Base-by-base conservation (phyloP, 2,113 vertebrate species). In the Chrysochloris asiatica region DNA sequence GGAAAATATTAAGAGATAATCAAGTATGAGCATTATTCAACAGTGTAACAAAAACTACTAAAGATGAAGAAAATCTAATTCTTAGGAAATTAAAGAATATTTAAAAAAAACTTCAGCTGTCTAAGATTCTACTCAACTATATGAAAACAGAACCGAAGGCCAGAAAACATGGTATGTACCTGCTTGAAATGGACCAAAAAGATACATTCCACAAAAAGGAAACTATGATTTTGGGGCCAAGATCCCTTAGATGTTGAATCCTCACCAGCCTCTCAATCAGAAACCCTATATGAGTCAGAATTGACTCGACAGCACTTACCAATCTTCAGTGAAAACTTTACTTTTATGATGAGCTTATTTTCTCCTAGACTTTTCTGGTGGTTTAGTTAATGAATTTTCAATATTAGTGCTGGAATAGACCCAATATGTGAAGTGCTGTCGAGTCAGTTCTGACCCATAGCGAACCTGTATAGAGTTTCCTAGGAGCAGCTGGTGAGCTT, bases 101-200 rank as follows among this genome's bases (percentile, higher is more conserved):
- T n/a, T n/a, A n/a, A 3, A 28, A 17, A 24, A 14, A 0, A 3
- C 0, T 6, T n/a, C 17, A 3, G 54, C 47, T 50, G 9, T 8
- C n/a, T 9, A 8, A 47, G 43, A 2, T 22, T 48, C 17, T 17
- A 1, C 4, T 33, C 45, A 22, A 19, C 12, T 4, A 19, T 12
- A 8, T n/a, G 54, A 33, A 36, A 45, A 61, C 10, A 13, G n/a
- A 50, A 13, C 24, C 0, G 1, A 48, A 54, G 71, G n/a, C 16
- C 61, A 17, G 79, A 30, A 43, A 17, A 33, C 41, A 28, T 38
- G 21, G n/a, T n/a, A n/a, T n/a, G n/a, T n/a, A n/a, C n/a, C n/a
- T n/a, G 19, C 43, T 17, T 6, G 26, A 33, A 3, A 12, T 0
- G 9, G 14, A 79, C 43, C 16, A 2, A n/a, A 83, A 83, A 28